Percentiles rank a stretch among this genome's conserved stretches.
These are phyloP conservation scores for Castor canadensis DNA, from an alignment of 2,113 vertebrate genomes.

Conservation along the genomic window DNA sequence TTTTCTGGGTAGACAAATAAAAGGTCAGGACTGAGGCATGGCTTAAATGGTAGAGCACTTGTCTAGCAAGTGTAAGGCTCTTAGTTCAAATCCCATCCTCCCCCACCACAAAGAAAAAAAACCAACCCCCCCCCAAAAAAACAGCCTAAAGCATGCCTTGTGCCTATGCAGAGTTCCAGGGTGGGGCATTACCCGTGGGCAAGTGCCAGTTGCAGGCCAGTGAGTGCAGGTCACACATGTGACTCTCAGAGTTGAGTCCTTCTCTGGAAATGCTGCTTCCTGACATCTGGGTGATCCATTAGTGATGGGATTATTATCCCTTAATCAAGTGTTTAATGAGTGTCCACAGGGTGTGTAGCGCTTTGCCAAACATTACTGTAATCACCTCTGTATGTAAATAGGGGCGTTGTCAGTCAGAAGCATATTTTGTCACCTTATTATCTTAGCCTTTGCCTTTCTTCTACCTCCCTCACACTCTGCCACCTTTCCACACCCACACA, in stretches of 20 bases:
- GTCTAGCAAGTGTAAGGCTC: too few relatives aligned
- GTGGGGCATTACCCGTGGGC: background rate
- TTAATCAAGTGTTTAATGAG: background rate
- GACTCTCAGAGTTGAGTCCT: background rate
- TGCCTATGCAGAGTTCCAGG: background rate
- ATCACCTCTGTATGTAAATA: background rate
- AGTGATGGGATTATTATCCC: background rate
- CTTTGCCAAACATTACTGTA: background rate
- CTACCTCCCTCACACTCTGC: background rate
- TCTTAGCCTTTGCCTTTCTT: background rate
- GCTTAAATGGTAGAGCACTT: too few relatives aligned
- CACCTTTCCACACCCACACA: background rate
- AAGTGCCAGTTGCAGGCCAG: background rate
- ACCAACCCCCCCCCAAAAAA: too few relatives aligned
- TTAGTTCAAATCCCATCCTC: too few relatives aligned
- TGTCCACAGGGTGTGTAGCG: background rate
- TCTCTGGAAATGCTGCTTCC: background rate
- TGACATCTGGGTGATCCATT: background rate
- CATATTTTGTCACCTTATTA: background rate
- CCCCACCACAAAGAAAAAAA: too few relatives aligned
- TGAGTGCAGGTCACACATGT: fast-evolving
- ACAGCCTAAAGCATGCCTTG: fast-evolving
- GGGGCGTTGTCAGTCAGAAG: background rate
- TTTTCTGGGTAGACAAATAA: background rate
- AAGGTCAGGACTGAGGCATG: too few relatives aligned